phyloP scores from a whole-genome alignment of 1,140 invertebrate species.

The Xylocopa sonorina region DNA sequence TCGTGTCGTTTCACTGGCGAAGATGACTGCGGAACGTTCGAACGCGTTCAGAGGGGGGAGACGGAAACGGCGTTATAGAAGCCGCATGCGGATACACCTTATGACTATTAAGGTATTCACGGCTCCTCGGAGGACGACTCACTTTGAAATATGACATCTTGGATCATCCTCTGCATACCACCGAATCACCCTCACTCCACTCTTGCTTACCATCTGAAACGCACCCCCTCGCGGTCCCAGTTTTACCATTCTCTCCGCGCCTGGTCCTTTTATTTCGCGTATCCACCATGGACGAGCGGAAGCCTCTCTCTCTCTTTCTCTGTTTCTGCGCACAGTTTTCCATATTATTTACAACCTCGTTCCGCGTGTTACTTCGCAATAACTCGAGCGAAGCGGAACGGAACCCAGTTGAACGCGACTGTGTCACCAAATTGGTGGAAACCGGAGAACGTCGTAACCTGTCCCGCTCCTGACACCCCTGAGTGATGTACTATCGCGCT shows the following conservation, averaged over 20 bases:
- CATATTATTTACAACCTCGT: slow-evolving; percentile 74
- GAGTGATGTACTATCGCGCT: slow-evolving; percentile 56
- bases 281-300: slow-evolving; percentile 33
- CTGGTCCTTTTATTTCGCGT: slow-evolving; percentile 49
- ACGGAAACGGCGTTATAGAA: slow-evolving; percentile 40
- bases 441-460: slow-evolving; percentile 56
- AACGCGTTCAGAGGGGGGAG: slow-evolving; percentile 36
- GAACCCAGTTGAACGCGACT: slow-evolving; percentile 24
- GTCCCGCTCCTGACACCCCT: slow-evolving; percentile 50
- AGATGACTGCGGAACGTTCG: slow-evolving; percentile 22
- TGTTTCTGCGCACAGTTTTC: no score
- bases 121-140: slow-evolving; percentile 73
- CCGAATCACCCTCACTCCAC: slow-evolving; percentile 30
- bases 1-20: slow-evolving; percentile 36
- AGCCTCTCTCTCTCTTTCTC: no score
- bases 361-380: slow-evolving; percentile 60
- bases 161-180: slow-evolving; percentile 51
- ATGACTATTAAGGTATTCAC: slow-evolving; percentile 80
- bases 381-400: slow-evolving; percentile 42
- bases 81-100: slow-evolving; percentile 68
- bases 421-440: slow-evolving; percentile 68
- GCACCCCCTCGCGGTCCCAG: background rate
- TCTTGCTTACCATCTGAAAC: background rate
- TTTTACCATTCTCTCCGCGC: background rate
- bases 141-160: slow-evolving; percentile 76